Conservation (phyloP, 2,888 invertebrate genomes). For the Scaptomyza cyrtandrae region DNA sequence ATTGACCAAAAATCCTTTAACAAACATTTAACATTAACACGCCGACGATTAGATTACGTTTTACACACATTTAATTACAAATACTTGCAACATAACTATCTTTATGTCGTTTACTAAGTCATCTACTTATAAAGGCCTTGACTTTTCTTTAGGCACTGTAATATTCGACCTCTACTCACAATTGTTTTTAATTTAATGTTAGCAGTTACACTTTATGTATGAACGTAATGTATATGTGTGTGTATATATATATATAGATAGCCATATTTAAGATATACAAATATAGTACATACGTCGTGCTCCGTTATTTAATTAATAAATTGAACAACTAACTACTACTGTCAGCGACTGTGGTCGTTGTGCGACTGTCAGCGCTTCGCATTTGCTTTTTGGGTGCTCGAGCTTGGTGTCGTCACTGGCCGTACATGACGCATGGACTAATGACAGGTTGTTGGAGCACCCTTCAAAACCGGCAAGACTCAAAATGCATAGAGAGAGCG, state of each 20-base stretch:
- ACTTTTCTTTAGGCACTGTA: constrained; percentile 20
- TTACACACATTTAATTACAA: constrained; percentile 1
- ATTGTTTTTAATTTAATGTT: constrained; percentile 78
- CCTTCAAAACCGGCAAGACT: constrained; percentile 2
- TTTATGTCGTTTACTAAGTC: constrained; percentile 3
- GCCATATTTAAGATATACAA: constrained; percentile 15
- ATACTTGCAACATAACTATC: neutral
- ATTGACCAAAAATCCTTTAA: constrained; percentile 21
- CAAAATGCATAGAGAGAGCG: neutral
- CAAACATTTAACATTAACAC: constrained; percentile 17
- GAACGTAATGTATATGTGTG: constrained; percentile 2
- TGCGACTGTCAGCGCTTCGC: constrained; percentile 60
- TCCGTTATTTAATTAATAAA: constrained; percentile 46
- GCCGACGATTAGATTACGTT: constrained; percentile 15
- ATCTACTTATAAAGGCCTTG: constrained; percentile 23
- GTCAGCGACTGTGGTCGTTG: constrained; percentile 63
- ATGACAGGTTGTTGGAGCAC: constrained; percentile 42
- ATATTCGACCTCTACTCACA: constrained; percentile 68
- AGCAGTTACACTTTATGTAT: constrained; percentile 35
- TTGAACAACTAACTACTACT: constrained; percentile 56
- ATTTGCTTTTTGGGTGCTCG: constrained; percentile 7
- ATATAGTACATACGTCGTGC: constrained; percentile 18
- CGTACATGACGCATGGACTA: constrained; percentile 60
- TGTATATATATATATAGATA: constrained; percentile 21
- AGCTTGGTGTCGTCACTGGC: constrained; percentile 60